A percentile compares a stretch with the other conserved stretches of the same genome.
These are phyloP conservation scores for Synergus gifuensis DNA, from an alignment of 2,888 invertebrate genomes.

Conservation along the genomic window DNA sequence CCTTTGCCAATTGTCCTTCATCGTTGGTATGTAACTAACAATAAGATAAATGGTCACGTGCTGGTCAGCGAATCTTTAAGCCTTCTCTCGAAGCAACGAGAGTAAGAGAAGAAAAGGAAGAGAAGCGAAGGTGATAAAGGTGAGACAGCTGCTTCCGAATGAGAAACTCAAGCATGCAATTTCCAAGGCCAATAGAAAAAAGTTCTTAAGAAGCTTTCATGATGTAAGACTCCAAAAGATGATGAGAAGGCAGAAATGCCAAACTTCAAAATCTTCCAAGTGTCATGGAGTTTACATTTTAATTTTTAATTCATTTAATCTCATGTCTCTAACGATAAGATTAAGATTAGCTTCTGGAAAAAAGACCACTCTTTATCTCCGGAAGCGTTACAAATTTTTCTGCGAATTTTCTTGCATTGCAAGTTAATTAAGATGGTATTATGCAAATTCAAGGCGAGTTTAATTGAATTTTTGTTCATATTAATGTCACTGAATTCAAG, in stretches of 20 bases:
- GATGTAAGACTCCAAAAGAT: constrained; percentile 18
- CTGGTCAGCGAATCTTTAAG: constrained; percentile 66
- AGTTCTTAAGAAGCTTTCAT: constrained; percentile 22
- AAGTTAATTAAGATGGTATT: not conserved
- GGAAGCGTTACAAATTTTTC: not conserved
- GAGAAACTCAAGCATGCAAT: constrained; percentile 18
- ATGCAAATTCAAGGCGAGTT: not conserved
- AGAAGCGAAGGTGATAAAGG: constrained; percentile 31
- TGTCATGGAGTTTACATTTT: not conserved
- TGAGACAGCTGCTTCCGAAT: constrained; percentile 11
- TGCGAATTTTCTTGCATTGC: not conserved
- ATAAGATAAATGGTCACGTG: constrained; percentile 61
- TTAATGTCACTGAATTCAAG: not conserved
- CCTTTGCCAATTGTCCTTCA: too few relatives aligned
- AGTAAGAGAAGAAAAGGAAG: constrained; percentile 27
- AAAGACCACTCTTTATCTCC: not conserved
- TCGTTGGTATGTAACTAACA: not conserved
- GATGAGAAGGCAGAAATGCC: not conserved
- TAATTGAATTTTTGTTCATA: not conserved
- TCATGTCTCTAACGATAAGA: not conserved
- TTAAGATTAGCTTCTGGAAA: not conserved
- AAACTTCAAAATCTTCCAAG: not conserved
- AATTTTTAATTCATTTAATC: not conserved
- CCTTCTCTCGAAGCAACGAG: constrained; percentile 20
- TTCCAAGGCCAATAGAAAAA: constrained; percentile 28